Percentiles rank a stretch among this genome's conserved stretches.
These are phyloP conservation scores for Plecturocebus donacophilus DNA, from an alignment of 2,113 vertebrate genomes.

Conservation along the genomic window DNA sequence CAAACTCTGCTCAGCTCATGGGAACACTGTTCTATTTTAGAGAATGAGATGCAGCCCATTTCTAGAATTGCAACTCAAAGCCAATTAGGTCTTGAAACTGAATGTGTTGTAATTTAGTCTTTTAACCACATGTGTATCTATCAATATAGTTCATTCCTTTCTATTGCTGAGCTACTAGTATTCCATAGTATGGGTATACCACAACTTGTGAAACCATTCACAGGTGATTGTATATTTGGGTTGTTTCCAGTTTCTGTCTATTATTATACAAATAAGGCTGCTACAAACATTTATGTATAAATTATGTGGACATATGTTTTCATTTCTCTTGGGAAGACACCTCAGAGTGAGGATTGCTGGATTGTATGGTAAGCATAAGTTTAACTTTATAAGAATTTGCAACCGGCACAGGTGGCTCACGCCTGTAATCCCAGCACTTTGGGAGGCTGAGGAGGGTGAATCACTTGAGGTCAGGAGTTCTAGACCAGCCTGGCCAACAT, in stretches of 20 bases:
- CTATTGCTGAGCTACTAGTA: background rate
- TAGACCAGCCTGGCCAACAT: too few species aligned
- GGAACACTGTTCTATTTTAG: background rate
- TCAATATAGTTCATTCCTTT: too few species aligned
- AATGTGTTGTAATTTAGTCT: background rate
- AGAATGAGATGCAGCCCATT: background rate
- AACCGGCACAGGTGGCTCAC: too few species aligned
- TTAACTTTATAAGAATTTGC: background rate
- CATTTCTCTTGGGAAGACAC: background rate
- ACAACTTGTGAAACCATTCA: background rate
- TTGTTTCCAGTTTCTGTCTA: background rate
- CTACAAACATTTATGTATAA: background rate
- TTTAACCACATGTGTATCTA: background rate
- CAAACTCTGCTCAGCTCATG: background rate
- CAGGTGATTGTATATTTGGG: background rate
- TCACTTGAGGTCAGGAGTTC: too few species aligned
- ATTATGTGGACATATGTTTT: background rate
- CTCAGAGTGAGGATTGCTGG: too few species aligned
- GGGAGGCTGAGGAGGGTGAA: too few species aligned
- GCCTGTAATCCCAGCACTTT: too few species aligned
- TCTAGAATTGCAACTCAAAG: background rate
- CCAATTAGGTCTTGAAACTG: background rate
- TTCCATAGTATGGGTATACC: accelerated
- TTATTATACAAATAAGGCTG: background rate
- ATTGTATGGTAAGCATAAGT: too few species aligned